Evolutionary conservation across 2,113 vertebrate genomes (phyloP), one percentile per base, ranked within the genome.

Genomic region (Siniperca knerii): DNA sequence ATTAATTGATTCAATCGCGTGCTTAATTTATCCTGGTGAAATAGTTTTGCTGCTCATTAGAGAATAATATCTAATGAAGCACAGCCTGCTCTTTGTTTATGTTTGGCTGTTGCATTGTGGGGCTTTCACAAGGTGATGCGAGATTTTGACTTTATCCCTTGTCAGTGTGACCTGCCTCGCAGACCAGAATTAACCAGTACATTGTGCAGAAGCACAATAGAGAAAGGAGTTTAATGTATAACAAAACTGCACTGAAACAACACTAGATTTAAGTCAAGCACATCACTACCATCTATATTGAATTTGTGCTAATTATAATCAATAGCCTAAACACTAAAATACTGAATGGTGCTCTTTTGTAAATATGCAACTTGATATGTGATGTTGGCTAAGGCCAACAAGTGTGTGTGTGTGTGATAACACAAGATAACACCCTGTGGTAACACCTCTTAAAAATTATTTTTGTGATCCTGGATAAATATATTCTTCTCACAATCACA

Each of bases 1-100:
- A 82, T 82, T 92, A 91, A 93, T 86, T 92, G 87, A 94, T 94
- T 93, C 81, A 92, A 93, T 94, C 82, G 90, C 8, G 62, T 67
- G 76, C 79, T 87, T 91, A 95, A 95, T 94, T 91, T 92, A 93
- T 94, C 84, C 89, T 82, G 79, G 78, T 88, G 80, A 92, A 91
- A 91, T 82, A 69, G 87, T 81, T 88, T 81, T 76, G 50, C 78
- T 55, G 61, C 85, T 88, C 83, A 81, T 94, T 89, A 89, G 79
- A 83, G 81, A 88, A 86, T 73, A 67, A 84, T 82, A 88, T 89
- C 79, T 87, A 91, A 94, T 88, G 83, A 89, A 77, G 84, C 61
- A 2, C 60, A 65, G 80, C 58, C 33, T 76, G 62, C 42, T 65
- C 42, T 85, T 74, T 81, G 89, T 81, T 69, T 70, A 64, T 64